These are phyloP conservation scores for Aurelia coerulea DNA, from an alignment of 30 jellyfish, hydroid and myxozoan genomes.

Conservation along the genomic window DNA sequence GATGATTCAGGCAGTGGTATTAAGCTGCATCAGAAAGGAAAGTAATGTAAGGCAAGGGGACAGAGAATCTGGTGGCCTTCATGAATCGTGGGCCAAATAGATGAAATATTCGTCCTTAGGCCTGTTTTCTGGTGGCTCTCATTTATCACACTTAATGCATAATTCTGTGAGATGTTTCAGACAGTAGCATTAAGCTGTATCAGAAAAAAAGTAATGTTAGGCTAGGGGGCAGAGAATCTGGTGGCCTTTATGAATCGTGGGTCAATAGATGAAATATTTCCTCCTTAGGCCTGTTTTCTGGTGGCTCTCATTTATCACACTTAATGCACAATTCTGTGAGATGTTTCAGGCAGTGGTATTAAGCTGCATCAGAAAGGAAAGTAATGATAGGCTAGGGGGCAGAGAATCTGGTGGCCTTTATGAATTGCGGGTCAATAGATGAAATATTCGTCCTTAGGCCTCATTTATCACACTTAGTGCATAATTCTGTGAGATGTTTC, in stretches of 20 bases:
- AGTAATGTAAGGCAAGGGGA: too few species aligned
- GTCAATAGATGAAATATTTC: constrained; percentile 63
- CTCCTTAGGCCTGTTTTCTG: neutral
- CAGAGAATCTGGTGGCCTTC: constrained; percentile 57
- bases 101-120: constrained; percentile 21
- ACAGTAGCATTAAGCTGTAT: too few species aligned
- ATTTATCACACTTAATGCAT: too few species aligned
- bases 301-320: constrained; percentile 8
- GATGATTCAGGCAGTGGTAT: too few species aligned
- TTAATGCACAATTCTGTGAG: neutral
- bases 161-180: too few species aligned
- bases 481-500: neutral
- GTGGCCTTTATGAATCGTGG: constrained; percentile 44
- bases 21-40: too few species aligned
- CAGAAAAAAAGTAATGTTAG: too few species aligned
- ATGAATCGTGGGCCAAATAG: constrained; percentile 67
- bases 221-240: too few species aligned
- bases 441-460: constrained; percentile 18
- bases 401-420: constrained; percentile 52
- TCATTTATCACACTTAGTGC: neutral
- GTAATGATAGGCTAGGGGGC: neutral
- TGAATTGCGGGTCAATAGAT: constrained; percentile 65
- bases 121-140: too few species aligned
- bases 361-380: neutral
- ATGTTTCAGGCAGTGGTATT: neutral